These are phyloP conservation scores for Ondatra zibethicus DNA, from an alignment of 2,113 vertebrate species.

Conservation along the genomic window DNA sequence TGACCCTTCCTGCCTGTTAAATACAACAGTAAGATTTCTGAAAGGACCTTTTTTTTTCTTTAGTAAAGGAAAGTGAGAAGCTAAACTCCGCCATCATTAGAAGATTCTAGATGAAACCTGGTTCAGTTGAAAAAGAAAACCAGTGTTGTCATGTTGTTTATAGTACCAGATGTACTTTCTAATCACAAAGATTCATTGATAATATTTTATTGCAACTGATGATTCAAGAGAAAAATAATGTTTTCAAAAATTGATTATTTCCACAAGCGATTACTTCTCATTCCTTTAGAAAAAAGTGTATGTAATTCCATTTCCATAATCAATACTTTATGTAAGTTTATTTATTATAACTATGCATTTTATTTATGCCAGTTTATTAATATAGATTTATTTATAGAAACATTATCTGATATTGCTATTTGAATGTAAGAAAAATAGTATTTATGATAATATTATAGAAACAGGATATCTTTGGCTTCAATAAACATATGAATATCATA, in stretches of 20 bases:
- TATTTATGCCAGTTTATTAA: slow-evolving; percentile 84
- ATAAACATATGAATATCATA: slow-evolving; percentile 80
- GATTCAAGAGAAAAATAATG: slow-evolving; percentile 4
- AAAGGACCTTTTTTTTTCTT: background rate
- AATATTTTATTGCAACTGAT: slow-evolving; percentile 25
- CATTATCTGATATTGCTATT: slow-evolving; percentile 60
- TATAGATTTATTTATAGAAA: slow-evolving; percentile 85
- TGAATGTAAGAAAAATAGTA: slow-evolving; percentile 64
- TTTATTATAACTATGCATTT: slow-evolving; percentile 82
- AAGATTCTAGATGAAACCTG: background rate
- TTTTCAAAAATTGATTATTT: slow-evolving; percentile 43
- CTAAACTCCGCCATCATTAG: background rate
- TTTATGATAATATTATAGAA: slow-evolving; percentile 68
- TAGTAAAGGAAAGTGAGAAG: slow-evolving; percentile 21
- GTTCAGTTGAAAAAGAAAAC: slow-evolving; percentile 20
- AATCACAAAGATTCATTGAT: slow-evolving; percentile 2
- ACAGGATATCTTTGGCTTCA: slow-evolving; percentile 71
- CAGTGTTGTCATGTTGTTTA: background rate
- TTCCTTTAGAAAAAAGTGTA: slow-evolving; percentile 11
- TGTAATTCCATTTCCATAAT: slow-evolving; percentile 57
- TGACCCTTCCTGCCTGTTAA: background rate
- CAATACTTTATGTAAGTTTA: slow-evolving; percentile 83
- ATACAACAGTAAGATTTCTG: background rate
- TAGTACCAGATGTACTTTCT: background rate
- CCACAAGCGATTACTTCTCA: background rate